Conservation (phyloP, 2,888 invertebrate genomes). For the Meiosimyza platycephala region DNA sequence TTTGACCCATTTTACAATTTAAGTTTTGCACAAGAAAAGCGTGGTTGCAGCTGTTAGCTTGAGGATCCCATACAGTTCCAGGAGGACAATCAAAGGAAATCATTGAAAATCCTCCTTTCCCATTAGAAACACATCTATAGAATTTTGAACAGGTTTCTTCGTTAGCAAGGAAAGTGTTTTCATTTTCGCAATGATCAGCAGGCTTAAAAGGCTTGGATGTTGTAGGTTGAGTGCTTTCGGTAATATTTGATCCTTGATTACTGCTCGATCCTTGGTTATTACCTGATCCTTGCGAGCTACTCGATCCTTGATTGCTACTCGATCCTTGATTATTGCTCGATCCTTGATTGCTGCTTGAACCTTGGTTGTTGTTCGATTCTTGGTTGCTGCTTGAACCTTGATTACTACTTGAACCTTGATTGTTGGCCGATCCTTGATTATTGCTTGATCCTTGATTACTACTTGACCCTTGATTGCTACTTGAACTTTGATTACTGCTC, state of each 20-base stretch:
- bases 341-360: background rate
- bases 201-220: conserved; percentile 55
- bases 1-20: conserved; percentile 51
- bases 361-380: background rate
- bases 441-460: background rate
- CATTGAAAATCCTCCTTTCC: conserved; percentile 66
- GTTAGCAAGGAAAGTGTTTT: conserved; percentile 63
- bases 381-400: background rate
- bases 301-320: background rate
- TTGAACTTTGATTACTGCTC: background rate
- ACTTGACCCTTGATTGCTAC: background rate
- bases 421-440: background rate
- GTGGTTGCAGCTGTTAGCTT: conserved; percentile 69
- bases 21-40: conserved; percentile 53
- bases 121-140: conserved; percentile 68
- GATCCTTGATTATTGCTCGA: background rate
- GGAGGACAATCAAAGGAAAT: conserved; percentile 70
- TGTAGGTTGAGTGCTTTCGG: conserved; percentile 35
- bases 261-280: background rate
- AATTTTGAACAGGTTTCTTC: conserved; percentile 7
- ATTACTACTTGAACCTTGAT: background rate
- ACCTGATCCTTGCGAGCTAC: background rate
- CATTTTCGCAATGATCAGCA: conserved; percentile 60
- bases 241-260: conserved; percentile 36
- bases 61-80: conserved; percentile 72